Percentiles rank a stretch among this genome's conserved stretches.
Evolutionary conservation across 2,797 vertebrate species (phyloP).

Genomic region (Oryzias sinensis): DNA sequence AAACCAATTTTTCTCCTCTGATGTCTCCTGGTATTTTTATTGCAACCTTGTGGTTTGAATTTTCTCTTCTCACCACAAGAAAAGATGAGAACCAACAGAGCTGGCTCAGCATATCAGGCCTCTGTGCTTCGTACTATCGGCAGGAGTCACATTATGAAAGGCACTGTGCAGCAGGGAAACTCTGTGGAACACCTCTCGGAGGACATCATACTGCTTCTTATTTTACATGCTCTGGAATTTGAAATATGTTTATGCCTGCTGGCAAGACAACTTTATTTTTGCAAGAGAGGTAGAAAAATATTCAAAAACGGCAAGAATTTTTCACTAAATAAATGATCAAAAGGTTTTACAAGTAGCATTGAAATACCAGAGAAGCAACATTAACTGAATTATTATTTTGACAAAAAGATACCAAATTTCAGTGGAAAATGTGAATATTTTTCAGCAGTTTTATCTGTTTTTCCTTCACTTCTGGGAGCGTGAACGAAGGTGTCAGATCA

Average conservation of each 20-base stretch:
- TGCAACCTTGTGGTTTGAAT: conserved; percentile 28
- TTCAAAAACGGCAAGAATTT: too few species aligned
- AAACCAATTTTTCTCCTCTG: not conserved
- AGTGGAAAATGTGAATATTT: too few species aligned
- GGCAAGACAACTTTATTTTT: not conserved
- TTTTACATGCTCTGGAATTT: conserved; percentile 31
- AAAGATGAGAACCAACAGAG: conserved; percentile 48
- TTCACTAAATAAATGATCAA: too few species aligned
- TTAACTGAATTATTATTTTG: too few species aligned
- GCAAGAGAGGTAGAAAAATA: too few species aligned
- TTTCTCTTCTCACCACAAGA: conserved; percentile 34
- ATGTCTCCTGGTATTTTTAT: conserved; percentile 14
- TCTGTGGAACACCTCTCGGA: conserved; percentile 41
- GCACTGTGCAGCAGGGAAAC: conserved; percentile 40
- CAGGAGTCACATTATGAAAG: conserved; percentile 51
- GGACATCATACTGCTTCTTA: conserved; percentile 20
- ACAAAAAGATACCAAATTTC: too few species aligned
- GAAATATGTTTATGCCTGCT: conserved; percentile 18
- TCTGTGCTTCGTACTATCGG: conserved; percentile 52
- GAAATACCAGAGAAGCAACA: too few species aligned
- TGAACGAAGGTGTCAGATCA: too few species aligned
- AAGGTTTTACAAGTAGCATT: too few species aligned
- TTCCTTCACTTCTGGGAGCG: too few species aligned
- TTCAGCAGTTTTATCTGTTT: too few species aligned
- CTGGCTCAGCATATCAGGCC: conserved; percentile 51